Conservation (phyloP, 2,888 invertebrate species). For the Coelinius sp. region DNA sequence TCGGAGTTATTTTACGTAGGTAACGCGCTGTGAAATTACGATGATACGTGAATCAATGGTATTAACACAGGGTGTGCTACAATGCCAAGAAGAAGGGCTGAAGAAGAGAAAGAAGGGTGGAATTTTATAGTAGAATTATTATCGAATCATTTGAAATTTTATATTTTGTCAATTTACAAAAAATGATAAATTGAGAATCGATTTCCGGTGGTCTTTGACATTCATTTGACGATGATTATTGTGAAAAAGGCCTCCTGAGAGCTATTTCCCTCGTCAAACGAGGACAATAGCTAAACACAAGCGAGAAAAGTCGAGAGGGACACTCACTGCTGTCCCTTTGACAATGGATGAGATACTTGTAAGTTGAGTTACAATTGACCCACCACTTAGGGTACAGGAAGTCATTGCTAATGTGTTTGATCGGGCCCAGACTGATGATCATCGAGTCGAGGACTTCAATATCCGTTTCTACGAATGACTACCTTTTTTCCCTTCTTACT, state of each 20-base stretch:
- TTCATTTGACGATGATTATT: slow-evolving; percentile 38
- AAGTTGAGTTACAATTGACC: slow-evolving; percentile 54
- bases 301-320: slow-evolving; percentile 21
- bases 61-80: slow-evolving; percentile 16
- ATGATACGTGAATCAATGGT: slow-evolving; percentile 70
- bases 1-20: slow-evolving; percentile 70
- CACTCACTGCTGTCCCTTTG: slow-evolving; percentile 26
- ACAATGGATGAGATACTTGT: slow-evolving; percentile 54
- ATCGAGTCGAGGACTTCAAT: slow-evolving; percentile 29
- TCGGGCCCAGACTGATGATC: slow-evolving; percentile 51
- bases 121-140: slow-evolving; percentile 23
- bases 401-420: slow-evolving; percentile 69
- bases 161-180: slow-evolving; percentile 9
- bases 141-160: slow-evolving; percentile 22
- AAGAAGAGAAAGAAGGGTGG: neutral
- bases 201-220: slow-evolving; percentile 20
- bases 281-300: neutral
- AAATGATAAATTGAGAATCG: slow-evolving; percentile 23
- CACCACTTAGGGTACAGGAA: slow-evolving; percentile 64
- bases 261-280: slow-evolving; percentile 59
- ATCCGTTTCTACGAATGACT: slow-evolving; percentile 35
- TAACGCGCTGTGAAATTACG: slow-evolving; percentile 71
- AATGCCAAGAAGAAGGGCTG: neutral
- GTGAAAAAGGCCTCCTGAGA: slow-evolving; percentile 47
- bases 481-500: slow-evolving; percentile 14